Base-by-base conservation (phyloP, 2,113 vertebrate species). In the Epinephelus lanceolatus region DNA sequence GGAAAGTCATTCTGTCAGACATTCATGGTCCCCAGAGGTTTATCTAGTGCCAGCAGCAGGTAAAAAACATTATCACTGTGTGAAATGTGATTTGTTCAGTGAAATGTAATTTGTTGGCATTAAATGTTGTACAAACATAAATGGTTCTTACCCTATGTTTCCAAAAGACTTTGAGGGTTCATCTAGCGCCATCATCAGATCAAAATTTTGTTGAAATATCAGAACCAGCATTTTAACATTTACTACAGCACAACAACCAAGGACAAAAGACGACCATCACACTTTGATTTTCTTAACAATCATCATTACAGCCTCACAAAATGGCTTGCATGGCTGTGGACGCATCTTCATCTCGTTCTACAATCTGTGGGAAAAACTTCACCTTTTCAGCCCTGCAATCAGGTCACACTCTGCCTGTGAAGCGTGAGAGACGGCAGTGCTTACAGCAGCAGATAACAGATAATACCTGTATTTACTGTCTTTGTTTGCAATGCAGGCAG, bases 381-480 rank as follows among this genome's bases (percentile, higher is more conserved):
- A 56, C 60, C 71, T 55, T 37, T 12, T 53, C 27, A 19, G 66
- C 76, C 55, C 45, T 8, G 60, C 60, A 72, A 56, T 79, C 75
- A 59, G 17, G 56, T 19, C 33, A n/a, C 15, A 1, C n/a, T 49
- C 12, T 37, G 23, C 49, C 33, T 27, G 47, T 21, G 62, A 25
- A 66, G 68, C 71, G 53, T 19, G 76, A 61, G 70, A 74, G 55
- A 14, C 60, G 53, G 53, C 62, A 18, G 55, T 11, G 9, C 56
- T 66, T 42, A 63, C 51, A 42, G 71, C 72, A 7, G 70, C 70
- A 80, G 71, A 76, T 76, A 27, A 12, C 53, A 33, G 56, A 53
- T 66, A 59, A 81, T 51, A 75, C 78, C 78, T 81, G 74, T 78
- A 37, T 85, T 82, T 75, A 73, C 65, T 0, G 9, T n/a, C 57